Conservation (phyloP, 2,113 vertebrate genomes). For the Sander lucioperca region DNA sequence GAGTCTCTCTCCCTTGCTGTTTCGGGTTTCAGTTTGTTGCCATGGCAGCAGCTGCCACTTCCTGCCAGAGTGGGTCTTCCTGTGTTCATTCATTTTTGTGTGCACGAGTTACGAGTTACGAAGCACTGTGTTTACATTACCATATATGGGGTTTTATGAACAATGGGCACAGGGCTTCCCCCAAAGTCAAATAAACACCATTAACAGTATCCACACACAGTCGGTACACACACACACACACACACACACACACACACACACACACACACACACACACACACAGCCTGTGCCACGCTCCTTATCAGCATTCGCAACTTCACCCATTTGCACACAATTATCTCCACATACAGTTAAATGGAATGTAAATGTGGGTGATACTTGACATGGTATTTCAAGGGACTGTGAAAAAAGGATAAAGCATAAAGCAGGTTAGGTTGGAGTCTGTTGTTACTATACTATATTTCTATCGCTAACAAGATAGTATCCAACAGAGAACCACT, state of each 20-base stretch:
- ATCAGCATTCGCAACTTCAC: conserved; percentile 51
- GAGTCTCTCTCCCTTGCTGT: conserved; percentile 71
- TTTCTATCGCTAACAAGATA: conserved; percentile 33
- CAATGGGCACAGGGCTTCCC: conserved; percentile 79
- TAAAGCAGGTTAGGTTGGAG: conserved; percentile 37
- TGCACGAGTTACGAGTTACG: conserved; percentile 66
- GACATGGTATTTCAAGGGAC: conserved; percentile 52
- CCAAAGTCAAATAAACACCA: conserved; percentile 69
- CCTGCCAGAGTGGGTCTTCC: conserved; percentile 86
- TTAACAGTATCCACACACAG: conserved; percentile 48
- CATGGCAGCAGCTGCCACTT: conserved; percentile 87
- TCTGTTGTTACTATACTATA: conserved; percentile 31
- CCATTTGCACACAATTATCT: conserved; percentile 70
- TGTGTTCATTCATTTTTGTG: conserved; percentile 88
- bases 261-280: conserved; percentile 17
- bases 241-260: conserved; percentile 9
- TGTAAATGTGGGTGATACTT: conserved; percentile 58
- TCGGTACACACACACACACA: neutral
- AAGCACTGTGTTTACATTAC: conserved; percentile 82
- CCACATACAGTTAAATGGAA: conserved; percentile 61
- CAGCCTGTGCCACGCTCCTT: conserved; percentile 27
- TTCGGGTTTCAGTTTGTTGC: conserved; percentile 85
- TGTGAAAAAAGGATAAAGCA: conserved; percentile 47
- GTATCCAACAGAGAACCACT: conserved; percentile 29
- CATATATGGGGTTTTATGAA: conserved; percentile 83